These are phyloP conservation scores for Parus major DNA, from an alignment of 2,113 vertebrate species.

Conservation along the genomic window DNA sequence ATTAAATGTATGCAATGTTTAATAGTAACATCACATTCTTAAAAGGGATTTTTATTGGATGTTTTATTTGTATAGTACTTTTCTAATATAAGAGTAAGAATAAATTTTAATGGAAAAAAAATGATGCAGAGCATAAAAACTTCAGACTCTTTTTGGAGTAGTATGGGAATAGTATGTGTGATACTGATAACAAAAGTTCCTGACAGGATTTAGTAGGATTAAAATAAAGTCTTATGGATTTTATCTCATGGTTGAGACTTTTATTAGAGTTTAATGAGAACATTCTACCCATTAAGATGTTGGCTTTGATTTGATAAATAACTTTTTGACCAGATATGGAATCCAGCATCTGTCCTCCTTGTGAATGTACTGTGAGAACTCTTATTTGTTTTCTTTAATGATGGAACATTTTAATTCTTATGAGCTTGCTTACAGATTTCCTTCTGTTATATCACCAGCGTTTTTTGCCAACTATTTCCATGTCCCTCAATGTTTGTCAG, in stretches of 20 bases:
- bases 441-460: background rate
- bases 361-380: background rate
- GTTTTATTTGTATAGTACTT: constrained; percentile 40
- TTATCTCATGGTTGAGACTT: constrained; percentile 14
- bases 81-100: constrained; percentile 20
- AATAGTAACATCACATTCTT: constrained; percentile 64
- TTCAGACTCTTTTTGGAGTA: background rate
- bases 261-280: constrained; percentile 67
- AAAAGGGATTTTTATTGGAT: constrained; percentile 39
- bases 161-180: background rate
- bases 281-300: constrained; percentile 39
- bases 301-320: constrained; percentile 57
- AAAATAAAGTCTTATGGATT: constrained; percentile 23
- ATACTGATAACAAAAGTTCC: constrained; percentile 21
- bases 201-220: constrained; percentile 36
- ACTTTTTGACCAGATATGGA: background rate
- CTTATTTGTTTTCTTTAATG: background rate
- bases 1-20: constrained; percentile 71
- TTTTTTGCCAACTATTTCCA: background rate
- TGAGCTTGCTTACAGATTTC: background rate
- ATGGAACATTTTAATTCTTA: background rate
- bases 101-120: constrained; percentile 10
- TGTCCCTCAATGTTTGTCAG: background rate
- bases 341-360: constrained; percentile 16
- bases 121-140: background rate